phyloP scores from a whole-genome alignment of 2,888 invertebrate species.

The Balanococcus diminutus region DNA sequence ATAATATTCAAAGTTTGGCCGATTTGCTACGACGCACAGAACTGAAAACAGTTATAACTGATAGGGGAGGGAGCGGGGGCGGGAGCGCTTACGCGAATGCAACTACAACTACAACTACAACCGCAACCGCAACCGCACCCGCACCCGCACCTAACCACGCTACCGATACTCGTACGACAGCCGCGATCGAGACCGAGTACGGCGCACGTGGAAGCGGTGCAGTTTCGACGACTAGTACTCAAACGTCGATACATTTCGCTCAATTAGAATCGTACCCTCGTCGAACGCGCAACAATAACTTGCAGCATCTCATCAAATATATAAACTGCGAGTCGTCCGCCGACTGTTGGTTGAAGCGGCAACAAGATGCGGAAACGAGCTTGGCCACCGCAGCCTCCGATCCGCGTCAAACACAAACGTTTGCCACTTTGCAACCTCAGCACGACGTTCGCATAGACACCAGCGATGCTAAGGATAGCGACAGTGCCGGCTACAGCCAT shows the following conservation, averaged over 20 bases:
- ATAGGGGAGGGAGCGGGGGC: no score
- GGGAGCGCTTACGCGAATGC: no score
- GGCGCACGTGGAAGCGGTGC: background rate
- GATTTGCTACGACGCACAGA: constrained; percentile 37
- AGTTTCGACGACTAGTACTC: background rate
- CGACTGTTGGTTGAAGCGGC: background rate
- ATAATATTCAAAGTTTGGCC: constrained; percentile 3
- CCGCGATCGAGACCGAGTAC: background rate
- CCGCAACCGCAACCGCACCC: background rate
- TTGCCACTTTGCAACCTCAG: no score
- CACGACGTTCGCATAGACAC: no score
- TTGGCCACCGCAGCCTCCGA: background rate
- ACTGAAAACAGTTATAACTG: background rate
- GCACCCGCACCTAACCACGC: background rate
- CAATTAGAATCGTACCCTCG: constrained; percentile 40
- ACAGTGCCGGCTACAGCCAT: no score
- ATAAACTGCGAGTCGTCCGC: constrained; percentile 12
- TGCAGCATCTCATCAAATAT: constrained; percentile 29
- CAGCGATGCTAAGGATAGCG: no score
- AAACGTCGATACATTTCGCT: constrained; percentile 23
- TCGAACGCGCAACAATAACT: constrained; percentile 21
- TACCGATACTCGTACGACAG: background rate
- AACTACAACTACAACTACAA: background rate
- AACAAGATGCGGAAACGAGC: background rate
- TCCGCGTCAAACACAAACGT: background rate